Percentiles rank a stretch among this genome's conserved stretches.
These are phyloP conservation scores for Reinhardtius hippoglossoides DNA, from an alignment of 2,113 vertebrate species.

Conservation along the genomic window DNA sequence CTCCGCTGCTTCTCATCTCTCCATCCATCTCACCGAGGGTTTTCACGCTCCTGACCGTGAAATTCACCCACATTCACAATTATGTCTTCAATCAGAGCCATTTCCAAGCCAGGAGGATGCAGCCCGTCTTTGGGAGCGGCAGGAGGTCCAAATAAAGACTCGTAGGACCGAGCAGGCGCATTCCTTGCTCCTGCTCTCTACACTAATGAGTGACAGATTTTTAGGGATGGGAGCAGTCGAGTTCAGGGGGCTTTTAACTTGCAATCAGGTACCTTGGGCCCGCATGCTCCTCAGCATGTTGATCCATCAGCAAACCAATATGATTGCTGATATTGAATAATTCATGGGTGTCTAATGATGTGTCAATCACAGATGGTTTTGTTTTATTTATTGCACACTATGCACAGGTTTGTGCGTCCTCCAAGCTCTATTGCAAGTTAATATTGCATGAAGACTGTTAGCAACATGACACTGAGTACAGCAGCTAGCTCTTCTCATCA, in stretches of 20 bases:
- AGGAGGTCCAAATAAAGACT: slow-evolving; percentile 67
- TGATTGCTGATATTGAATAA: slow-evolving; percentile 80
- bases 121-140: slow-evolving; percentile 62
- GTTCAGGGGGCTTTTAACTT: slow-evolving; percentile 75
- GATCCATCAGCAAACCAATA: slow-evolving; percentile 74
- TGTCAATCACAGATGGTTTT: slow-evolving; percentile 78
- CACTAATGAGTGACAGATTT: slow-evolving; percentile 74
- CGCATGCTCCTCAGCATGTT: slow-evolving; percentile 65
- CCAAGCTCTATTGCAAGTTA: slow-evolving; percentile 69
- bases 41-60: slow-evolving; percentile 80
- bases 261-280: slow-evolving; percentile 73
- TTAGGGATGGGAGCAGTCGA: slow-evolving; percentile 43
- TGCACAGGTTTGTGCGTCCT: slow-evolving; percentile 67
- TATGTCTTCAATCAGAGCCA: slow-evolving; percentile 82
- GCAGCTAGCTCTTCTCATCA: slow-evolving; percentile 54
- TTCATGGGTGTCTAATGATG: slow-evolving; percentile 79
- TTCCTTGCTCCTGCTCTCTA: slow-evolving; percentile 31
- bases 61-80: slow-evolving; percentile 79
- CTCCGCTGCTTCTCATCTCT: slow-evolving; percentile 41
- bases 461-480: slow-evolving; percentile 60
- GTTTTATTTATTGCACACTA: slow-evolving; percentile 75
- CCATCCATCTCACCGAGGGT: slow-evolving; percentile 74
- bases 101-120: slow-evolving; percentile 63
- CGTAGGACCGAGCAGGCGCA: slow-evolving; percentile 49
- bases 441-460: slow-evolving; percentile 76